Evolutionary conservation across 2,113 vertebrate genomes (phyloP), one percentile per base, ranked within the genome.

Genomic region (Aviceda subcristata): DNA sequence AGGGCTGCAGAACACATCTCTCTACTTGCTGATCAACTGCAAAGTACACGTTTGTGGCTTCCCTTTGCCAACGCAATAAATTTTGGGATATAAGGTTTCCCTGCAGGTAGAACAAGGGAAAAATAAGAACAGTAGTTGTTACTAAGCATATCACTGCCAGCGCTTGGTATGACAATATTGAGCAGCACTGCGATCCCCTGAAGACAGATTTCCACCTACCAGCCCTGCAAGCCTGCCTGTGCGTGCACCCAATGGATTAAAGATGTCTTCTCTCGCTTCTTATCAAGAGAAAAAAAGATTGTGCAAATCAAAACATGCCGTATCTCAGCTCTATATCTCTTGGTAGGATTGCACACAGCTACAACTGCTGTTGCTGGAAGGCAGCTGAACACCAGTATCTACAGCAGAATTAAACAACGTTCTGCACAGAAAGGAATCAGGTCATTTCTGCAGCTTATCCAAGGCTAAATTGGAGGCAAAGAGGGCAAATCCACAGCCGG

Each of bases 91-190:
- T 2, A 10, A 41, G 7, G 2, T 2, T 17, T 48, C 59, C 78
- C 81, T 26, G 43, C 4, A 48, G 21, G n/a, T 1, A 50, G 23
- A 22, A 39, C 8, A 24, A 14, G 26, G 12, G 34, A 22, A n/a
- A 75, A 83, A 43, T 2, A 19, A 24, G 17, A 56, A 1, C 5
- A 55, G 59, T 16, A 64, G 26, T 3, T 30, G 10, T 4, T 46
- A 27, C 48, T 59, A 16, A 34, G 12, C 15, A 3, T 2, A 57
- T 5, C 17, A 2, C 34, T 36, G 68, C 16, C 36, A 59, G 64
- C 0, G 0, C 34, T 41, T 4, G 46, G 57, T 36, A 4, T 0
- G 41, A 50, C 2, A 26, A 30, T 3, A 12, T 32, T 0, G 9
- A 78, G 53, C 19, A 41, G 38, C 51, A 23, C 3, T 5, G 4